phyloP scores from a whole-genome alignment of 1,140 invertebrate genomes.

The Zaprionus tsacasi region DNA sequence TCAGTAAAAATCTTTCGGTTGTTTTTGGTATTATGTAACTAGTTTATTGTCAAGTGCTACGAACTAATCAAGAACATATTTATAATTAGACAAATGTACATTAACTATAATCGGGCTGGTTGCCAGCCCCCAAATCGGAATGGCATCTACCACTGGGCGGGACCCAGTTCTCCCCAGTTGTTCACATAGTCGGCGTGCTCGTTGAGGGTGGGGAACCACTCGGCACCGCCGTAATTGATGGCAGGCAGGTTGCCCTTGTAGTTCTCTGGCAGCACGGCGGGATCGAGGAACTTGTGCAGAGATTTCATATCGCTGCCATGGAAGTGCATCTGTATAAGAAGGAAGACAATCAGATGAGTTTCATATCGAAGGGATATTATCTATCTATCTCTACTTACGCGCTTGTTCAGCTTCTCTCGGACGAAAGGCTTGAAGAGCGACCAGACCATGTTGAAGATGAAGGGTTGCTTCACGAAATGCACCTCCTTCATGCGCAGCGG shows the following conservation, averaged over 20 bases:
- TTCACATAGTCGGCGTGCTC: constrained; percentile 87
- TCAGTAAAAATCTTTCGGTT: neutral
- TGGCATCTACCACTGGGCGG: constrained; percentile 84
- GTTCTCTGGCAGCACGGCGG: constrained; percentile 88
- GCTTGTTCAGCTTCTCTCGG: constrained; percentile 91
- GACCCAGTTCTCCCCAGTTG: constrained; percentile 88
- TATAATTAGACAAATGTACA: constrained; percentile 54
- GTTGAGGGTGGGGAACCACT: constrained; percentile 90
- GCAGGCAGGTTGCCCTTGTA: constrained; percentile 89
- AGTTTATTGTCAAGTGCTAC: constrained; percentile 69
- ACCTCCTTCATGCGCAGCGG: constrained; percentile 94
- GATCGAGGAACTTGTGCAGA: constrained; percentile 90
- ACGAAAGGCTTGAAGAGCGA: constrained; percentile 95
- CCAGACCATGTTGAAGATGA: constrained; percentile 95
- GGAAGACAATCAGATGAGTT: neutral
- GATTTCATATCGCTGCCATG: constrained; percentile 90
- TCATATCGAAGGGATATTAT: neutral
- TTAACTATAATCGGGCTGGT: constrained; percentile 50
- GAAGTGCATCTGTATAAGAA: constrained; percentile 89
- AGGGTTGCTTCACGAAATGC: constrained; percentile 95
- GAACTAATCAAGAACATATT: constrained; percentile 64
- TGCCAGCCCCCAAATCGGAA: neutral
- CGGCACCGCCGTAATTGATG: constrained; percentile 89
- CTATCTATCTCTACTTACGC: constrained; percentile 86
- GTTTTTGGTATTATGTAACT: constrained; percentile 59